Conservation (phyloP, 2,888 invertebrate species). For the Drosophila pseudotalamancana region DNA sequence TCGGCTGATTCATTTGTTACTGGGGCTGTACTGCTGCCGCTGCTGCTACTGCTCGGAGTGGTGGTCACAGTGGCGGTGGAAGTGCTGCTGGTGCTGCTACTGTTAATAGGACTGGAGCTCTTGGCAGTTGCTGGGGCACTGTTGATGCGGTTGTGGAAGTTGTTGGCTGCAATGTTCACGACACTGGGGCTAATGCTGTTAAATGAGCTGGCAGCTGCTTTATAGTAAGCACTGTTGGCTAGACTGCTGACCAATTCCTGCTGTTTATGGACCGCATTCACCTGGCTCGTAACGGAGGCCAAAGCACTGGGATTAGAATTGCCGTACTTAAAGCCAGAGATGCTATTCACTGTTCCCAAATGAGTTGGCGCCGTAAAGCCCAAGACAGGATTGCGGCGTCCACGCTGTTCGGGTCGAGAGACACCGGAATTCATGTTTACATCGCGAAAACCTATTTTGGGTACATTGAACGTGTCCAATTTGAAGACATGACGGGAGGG, state of each 20-base stretch:
- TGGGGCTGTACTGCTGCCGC: neutral
- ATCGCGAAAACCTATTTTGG: constrained; percentile 44
- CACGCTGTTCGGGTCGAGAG: constrained; percentile 12
- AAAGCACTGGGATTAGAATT: constrained; percentile 47
- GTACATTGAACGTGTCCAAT: constrained; percentile 47
- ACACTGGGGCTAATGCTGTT: constrained; percentile 26
- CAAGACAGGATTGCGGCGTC: constrained; percentile 4
- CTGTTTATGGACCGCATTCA: constrained; percentile 43
- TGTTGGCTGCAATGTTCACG: constrained; percentile 25
- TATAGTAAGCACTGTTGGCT: constrained; percentile 48
- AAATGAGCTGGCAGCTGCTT: constrained; percentile 36
- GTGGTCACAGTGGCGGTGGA: neutral
- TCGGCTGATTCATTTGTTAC: neutral
- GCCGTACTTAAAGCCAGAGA: constrained; percentile 24
- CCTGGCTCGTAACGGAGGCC: constrained; percentile 48
- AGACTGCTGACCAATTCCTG: constrained; percentile 33
- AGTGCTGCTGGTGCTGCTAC: neutral
- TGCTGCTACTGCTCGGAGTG: neutral
- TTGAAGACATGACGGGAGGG: constrained; percentile 49
- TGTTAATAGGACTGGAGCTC: too few relatives aligned
- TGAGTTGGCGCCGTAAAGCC: constrained; percentile 28
- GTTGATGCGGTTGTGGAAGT: neutral
- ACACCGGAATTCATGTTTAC: neutral
- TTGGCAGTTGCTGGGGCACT: neutral
- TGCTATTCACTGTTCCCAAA: constrained; percentile 5